Percentiles rank a stretch among this genome's conserved stretches.
These are phyloP conservation scores for Sebastes iracundus DNA, from an alignment of 2,797 vertebrate genomes.

Conservation along the genomic window DNA sequence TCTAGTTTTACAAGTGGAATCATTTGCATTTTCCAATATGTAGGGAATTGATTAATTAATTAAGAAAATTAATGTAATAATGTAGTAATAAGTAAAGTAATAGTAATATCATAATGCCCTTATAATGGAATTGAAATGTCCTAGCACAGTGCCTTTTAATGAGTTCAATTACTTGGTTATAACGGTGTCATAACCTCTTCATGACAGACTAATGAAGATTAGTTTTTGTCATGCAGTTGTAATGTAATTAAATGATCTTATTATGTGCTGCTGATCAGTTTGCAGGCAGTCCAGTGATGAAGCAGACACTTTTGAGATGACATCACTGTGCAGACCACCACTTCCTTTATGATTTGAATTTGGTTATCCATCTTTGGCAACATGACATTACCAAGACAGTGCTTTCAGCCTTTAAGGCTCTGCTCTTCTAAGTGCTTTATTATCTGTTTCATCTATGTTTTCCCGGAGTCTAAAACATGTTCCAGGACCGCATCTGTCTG, in stretches of 20 bases:
- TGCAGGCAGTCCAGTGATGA: neutral
- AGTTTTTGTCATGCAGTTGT: neutral
- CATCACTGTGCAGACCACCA: conserved; percentile 8
- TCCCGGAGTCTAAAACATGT: conserved; percentile 4
- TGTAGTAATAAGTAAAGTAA: neutral
- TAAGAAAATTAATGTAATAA: neutral
- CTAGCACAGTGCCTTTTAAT: neutral
- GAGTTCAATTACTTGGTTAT: neutral
- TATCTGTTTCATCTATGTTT: conserved; percentile 39
- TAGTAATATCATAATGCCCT: neutral
- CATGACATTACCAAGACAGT: conserved; percentile 1
- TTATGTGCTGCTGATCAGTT: neutral
- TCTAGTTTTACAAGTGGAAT: neutral
- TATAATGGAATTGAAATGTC: neutral
- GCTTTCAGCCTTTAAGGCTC: conserved; percentile 1
- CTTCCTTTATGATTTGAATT: conserved; percentile 20
- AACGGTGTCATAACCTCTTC: neutral
- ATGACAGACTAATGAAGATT: neutral
- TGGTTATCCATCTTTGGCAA: conserved; percentile 3
- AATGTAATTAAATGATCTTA: neutral
- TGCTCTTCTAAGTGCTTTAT: conserved; percentile 26
- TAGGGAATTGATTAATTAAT: neutral
- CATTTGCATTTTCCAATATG: neutral
- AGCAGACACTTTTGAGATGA: neutral
- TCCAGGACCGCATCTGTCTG: conserved; percentile 51